Percentiles rank a stretch among this genome's conserved stretches.
Conservation (phyloP, 1,140 invertebrate species). For the Drosophila burlai region DNA sequence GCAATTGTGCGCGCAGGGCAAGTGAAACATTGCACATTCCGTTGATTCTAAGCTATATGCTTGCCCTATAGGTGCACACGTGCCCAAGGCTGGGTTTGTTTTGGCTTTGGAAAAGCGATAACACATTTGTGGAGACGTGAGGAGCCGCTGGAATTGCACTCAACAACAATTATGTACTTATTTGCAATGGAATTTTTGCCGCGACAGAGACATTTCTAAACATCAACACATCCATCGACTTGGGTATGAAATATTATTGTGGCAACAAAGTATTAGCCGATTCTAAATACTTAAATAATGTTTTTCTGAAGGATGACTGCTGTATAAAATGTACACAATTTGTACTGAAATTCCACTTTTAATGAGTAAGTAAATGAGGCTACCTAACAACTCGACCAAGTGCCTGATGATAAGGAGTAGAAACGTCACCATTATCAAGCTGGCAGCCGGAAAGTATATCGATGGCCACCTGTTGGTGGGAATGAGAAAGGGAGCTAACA, state of each 20-base stretch:
- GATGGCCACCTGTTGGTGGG: not conserved
- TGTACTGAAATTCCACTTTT: slow-evolving; percentile 1
- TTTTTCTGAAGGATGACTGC: not conserved
- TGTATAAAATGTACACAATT: not conserved
- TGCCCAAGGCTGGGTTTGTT: slow-evolving; percentile 28
- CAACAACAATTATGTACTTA: slow-evolving; percentile 16
- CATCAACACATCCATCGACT: not conserved
- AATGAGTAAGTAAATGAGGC: not conserved
- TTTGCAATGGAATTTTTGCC: slow-evolving; percentile 4
- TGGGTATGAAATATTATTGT: not conserved
- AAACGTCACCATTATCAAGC: slow-evolving; percentile 58
- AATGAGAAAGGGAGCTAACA: not conserved
- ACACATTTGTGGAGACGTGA: slow-evolving; percentile 47
- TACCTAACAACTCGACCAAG: slow-evolving; percentile 26
- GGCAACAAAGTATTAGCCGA: too few relatives aligned
- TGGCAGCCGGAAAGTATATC: not conserved
- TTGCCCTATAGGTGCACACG: slow-evolving; percentile 27
- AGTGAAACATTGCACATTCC: not conserved
- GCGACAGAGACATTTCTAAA: not conserved
- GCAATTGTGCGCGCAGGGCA: slow-evolving; percentile 11
- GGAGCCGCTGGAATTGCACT: slow-evolving; percentile 32
- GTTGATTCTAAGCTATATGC: slow-evolving; percentile 18
- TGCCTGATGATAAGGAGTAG: slow-evolving; percentile 33
- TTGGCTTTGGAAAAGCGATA: slow-evolving; percentile 37
- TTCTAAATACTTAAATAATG: too few relatives aligned